These are phyloP conservation scores for Cromileptes altivelis DNA, from an alignment of 2,113 vertebrate genomes.

Conservation along the genomic window DNA sequence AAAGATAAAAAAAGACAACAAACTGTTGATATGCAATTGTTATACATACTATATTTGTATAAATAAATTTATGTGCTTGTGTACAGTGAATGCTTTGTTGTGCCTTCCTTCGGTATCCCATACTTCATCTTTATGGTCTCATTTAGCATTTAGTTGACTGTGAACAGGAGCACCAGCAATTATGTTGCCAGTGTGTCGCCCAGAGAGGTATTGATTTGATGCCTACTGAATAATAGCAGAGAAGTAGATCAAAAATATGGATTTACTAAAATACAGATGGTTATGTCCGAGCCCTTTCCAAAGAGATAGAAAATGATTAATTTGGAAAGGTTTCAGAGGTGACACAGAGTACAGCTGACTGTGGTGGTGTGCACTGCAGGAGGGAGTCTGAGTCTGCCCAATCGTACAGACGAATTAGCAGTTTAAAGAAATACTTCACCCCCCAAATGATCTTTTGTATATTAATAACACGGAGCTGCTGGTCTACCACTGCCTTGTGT, in stretches of 20 bases:
- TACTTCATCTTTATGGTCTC: neutral
- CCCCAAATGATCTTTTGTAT: too few relatives aligned
- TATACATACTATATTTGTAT: conserved; percentile 91
- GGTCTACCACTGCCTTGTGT: too few relatives aligned
- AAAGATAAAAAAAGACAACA: conserved; percentile 73
- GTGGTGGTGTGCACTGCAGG: neutral
- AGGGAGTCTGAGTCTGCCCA: neutral
- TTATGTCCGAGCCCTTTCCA: neutral
- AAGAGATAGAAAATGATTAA: neutral
- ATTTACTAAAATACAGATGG: neutral
- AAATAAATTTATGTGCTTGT: conserved; percentile 88
- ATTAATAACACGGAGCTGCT: too few relatives aligned
- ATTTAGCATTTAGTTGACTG: neutral
- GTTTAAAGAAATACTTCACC: too few relatives aligned
- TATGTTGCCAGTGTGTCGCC: neutral
- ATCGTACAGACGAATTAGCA: too few relatives aligned
- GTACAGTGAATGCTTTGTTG: conserved; percentile 68
- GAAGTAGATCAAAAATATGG: neutral
- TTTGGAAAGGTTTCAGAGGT: too few relatives aligned
- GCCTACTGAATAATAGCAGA: neutral
- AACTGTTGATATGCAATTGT: conserved; percentile 88
- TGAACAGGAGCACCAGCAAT: neutral
- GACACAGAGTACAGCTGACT: neutral
- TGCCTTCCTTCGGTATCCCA: neutral
- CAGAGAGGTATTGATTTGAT: too few relatives aligned